These are phyloP conservation scores for Drosophila mimetica DNA, from an alignment of 2,888 invertebrate species.

Conservation along the genomic window DNA sequence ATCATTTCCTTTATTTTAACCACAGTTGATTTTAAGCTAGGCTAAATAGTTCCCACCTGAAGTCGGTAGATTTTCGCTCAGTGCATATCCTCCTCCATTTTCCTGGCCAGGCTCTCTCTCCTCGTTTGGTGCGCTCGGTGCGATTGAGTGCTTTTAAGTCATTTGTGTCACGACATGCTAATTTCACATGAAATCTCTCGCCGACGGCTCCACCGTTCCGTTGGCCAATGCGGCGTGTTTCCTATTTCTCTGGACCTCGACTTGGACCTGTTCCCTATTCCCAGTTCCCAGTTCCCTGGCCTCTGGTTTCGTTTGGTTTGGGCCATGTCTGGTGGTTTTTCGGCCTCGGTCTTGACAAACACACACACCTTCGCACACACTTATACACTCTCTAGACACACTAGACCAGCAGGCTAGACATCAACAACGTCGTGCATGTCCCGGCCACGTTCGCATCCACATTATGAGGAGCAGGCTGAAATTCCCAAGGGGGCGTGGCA, in stretches of 20 bases:
- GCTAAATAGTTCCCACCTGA: neutral
- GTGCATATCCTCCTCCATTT: slow-evolving; percentile 18
- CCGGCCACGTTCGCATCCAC: slow-evolving; percentile 72
- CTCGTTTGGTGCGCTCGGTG: slow-evolving; percentile 54
- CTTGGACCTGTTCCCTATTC: slow-evolving; percentile 6
- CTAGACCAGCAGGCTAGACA: slow-evolving; percentile 61
- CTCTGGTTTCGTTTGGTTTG: slow-evolving; percentile 39
- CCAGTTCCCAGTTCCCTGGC: slow-evolving; percentile 1
- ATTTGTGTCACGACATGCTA: slow-evolving; percentile 82
- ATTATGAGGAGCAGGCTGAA: slow-evolving; percentile 51
- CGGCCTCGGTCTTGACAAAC: slow-evolving; percentile 70
- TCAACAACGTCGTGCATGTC: slow-evolving; percentile 78
- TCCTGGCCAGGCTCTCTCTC: slow-evolving; percentile 27
- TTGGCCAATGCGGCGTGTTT: slow-evolving; percentile 9
- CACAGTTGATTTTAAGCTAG: no score
- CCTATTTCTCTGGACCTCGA: slow-evolving; percentile 16
- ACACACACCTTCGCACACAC: slow-evolving; percentile 16
- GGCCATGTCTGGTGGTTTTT: slow-evolving; percentile 74
- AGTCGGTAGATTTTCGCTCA: neutral
- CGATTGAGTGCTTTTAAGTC: slow-evolving; percentile 82
- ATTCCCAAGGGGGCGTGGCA: slow-evolving; percentile 19
- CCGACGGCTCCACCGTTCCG: slow-evolving; percentile 60
- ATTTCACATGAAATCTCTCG: slow-evolving; percentile 82
- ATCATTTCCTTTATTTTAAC: no score
- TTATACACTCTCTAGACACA: slow-evolving; percentile 33